A percentile compares a stretch with the other conserved stretches of the same genome.
These are phyloP conservation scores for Phymatocera aterrima DNA, from an alignment of 2,888 invertebrate genomes.

Conservation along the genomic window DNA sequence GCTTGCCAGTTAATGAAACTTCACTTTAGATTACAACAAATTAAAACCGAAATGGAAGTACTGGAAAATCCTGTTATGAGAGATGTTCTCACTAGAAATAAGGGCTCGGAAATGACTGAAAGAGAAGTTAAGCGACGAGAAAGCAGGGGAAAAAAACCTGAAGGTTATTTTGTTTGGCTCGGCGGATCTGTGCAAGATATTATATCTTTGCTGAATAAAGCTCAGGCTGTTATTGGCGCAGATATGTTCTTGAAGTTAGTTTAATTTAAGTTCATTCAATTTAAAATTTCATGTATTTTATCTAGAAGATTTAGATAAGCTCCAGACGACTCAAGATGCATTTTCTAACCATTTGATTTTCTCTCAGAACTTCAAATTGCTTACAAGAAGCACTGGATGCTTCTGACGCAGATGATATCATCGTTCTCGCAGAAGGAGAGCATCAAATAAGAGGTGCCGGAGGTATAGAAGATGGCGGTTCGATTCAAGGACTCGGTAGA, in stretches of 20 bases:
- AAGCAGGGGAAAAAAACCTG: slow-evolving; percentile 55
- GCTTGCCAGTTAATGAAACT: slow-evolving; percentile 77
- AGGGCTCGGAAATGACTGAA: slow-evolving; percentile 53
- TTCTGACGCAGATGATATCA: slow-evolving; percentile 74
- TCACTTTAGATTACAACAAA: slow-evolving; percentile 78
- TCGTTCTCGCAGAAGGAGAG: slow-evolving; percentile 76
- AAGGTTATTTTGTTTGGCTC: slow-evolving; percentile 74
- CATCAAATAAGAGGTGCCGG: slow-evolving; percentile 76
- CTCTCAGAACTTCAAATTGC: slow-evolving; percentile 62
- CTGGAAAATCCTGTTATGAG: slow-evolving; percentile 79
- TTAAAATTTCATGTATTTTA: background rate
- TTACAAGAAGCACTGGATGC: slow-evolving; percentile 73
- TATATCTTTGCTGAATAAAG: slow-evolving; percentile 73
- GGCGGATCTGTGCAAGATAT: slow-evolving; percentile 75
- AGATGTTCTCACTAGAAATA: slow-evolving; percentile 71
- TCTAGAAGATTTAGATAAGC: background rate
- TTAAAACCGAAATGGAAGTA: slow-evolving; percentile 79
- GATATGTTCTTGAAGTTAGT: slow-evolving; percentile 74
- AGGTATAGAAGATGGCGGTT: slow-evolving; percentile 77
- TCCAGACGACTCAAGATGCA: background rate
- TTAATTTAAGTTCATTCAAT: slow-evolving; percentile 24
- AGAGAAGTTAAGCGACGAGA: slow-evolving; percentile 58
- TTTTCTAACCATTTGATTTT: background rate
- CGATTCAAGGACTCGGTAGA: slow-evolving; percentile 68
- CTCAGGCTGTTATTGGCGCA: slow-evolving; percentile 70